phyloP scores from a whole-genome alignment of 2,888 invertebrate species.

The Pammene fasciana region DNA sequence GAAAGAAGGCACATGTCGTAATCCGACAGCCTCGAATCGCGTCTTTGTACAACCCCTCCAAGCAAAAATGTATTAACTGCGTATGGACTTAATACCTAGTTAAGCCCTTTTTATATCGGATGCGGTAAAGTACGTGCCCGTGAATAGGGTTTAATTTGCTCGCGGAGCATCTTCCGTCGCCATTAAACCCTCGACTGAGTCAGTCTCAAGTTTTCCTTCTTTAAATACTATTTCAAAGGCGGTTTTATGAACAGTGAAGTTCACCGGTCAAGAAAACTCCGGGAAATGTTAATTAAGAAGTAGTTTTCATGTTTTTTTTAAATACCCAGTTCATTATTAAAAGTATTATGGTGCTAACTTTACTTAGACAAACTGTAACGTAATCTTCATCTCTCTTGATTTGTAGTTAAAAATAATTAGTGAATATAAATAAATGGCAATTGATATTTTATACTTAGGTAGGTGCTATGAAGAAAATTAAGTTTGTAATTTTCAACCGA shows the following conservation, averaged over 20 bases:
- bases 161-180: constrained; percentile 39
- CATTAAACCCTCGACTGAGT: constrained; percentile 36
- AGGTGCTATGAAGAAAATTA: no score
- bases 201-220: constrained; percentile 28
- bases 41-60: constrained; percentile 13
- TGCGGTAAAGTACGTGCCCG: constrained; percentile 44
- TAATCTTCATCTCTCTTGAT: no score
- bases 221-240: constrained; percentile 30
- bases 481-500: no score
- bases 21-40: constrained; percentile 22
- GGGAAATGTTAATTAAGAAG: constrained; percentile 15
- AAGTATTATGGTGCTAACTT: background rate
- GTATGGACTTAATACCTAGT: background rate
- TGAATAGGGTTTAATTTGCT: constrained; percentile 63
- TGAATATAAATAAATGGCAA: no score
- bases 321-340: background rate
- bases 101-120: constrained; percentile 6
- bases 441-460: no score
- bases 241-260: constrained; percentile 19
- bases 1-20: constrained; percentile 36
- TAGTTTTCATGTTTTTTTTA: constrained; percentile 18
- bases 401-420: no score
- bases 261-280: constrained; percentile 22
- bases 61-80: background rate
- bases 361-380: no score